Conservation (phyloP, 2,113 vertebrate species). For the human (Homo sapiens) region GRCh38 chr2:224964501-224965000, state of each 20-base stretch:
- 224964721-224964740: not conserved
- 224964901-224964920: not conserved
- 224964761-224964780: not conserved
- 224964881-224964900: not conserved
- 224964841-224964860: not conserved
- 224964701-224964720: not conserved
- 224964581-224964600: too few species aligned
- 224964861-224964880: not conserved
- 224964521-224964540: too few species aligned
- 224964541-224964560: too few species aligned
- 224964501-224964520: too few species aligned
- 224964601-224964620: too few species aligned
- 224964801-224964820: not conserved
- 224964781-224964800: not conserved
- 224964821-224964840: too few species aligned
- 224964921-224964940: accelerated
- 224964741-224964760: not conserved
- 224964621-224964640: too few species aligned
- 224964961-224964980: not conserved
- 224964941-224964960: not conserved
- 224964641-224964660: too few species aligned
- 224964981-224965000: not conserved
- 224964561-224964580: too few species aligned
- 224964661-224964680: not conserved
- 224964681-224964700: not conserved